A percentile compares a stretch with the other conserved stretches of the same genome.
Conservation (phyloP, 2,888 invertebrate species). For the Rhaphigaster nebulosa region DNA sequence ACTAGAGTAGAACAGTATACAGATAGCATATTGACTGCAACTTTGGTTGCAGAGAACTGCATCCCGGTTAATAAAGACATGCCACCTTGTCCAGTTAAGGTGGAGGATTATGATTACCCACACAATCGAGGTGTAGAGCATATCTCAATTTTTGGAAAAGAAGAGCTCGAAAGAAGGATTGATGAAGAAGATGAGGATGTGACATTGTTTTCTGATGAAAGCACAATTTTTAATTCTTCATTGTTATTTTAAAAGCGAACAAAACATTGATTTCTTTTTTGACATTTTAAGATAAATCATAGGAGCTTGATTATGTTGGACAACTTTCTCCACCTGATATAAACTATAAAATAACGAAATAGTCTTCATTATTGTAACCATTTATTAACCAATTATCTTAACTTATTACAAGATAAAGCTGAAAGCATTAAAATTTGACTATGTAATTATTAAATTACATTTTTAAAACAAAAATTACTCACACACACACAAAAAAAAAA, state of each 20-base stretch:
- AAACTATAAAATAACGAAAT: not conserved
- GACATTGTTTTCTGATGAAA: not conserved
- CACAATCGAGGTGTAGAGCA: not conserved
- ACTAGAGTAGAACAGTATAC: conserved; percentile 64
- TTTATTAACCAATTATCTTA: no score
- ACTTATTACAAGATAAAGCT: not conserved
- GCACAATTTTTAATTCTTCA: not conserved
- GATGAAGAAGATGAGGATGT: not conserved
- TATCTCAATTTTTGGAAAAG: not conserved
- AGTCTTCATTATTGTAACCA: not conserved
- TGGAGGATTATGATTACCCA: not conserved
- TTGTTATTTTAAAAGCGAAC: not conserved
- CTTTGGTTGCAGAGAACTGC: conserved; percentile 68
- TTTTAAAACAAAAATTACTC: not conserved
- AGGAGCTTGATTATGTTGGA: not conserved
- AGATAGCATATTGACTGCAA: conserved; percentile 67
- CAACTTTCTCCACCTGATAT: not conserved
- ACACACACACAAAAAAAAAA: not conserved
- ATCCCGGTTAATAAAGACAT: conserved; percentile 67
- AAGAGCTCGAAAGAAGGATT: not conserved
- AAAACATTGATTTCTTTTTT: not conserved
- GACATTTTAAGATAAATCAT: not conserved
- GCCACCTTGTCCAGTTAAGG: conserved; percentile 66
- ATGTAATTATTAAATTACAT: not conserved
- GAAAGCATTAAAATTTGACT: not conserved